A percentile compares a stretch with the other conserved stretches of the same genome.
Evolutionary conservation across 1,140 invertebrate genomes (phyloP).

Genomic region (Teleopsis dalmanni): DNA sequence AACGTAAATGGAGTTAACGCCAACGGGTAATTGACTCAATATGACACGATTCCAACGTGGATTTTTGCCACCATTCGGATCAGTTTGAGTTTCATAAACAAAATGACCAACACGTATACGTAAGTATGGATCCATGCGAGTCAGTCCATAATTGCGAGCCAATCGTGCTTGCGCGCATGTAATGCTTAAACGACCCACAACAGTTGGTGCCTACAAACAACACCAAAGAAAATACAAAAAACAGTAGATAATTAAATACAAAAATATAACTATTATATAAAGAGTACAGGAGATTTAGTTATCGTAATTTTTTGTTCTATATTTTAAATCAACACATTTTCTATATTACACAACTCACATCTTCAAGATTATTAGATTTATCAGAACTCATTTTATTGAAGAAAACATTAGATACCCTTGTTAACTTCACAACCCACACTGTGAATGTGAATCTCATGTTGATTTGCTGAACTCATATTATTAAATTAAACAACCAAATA

Average conservation of each 20-base stretch:
- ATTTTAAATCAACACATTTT: background rate
- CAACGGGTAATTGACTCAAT: constrained; percentile 73
- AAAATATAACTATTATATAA: background rate
- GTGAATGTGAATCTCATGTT: no score
- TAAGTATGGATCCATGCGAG: constrained; percentile 95
- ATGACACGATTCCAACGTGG: constrained; percentile 51
- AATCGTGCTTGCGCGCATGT: constrained; percentile 83
- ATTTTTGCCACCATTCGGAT: constrained; percentile 87
- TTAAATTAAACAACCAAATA: no score
- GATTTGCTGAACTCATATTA: no score
- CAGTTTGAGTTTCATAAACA: constrained; percentile 89
- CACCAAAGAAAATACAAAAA: constrained; percentile 27
- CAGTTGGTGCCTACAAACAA: constrained; percentile 49
- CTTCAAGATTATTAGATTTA: constrained; percentile 12
- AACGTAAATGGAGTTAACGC: constrained; percentile 79
- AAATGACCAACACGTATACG: constrained; percentile 82
- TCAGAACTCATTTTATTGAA: background rate
- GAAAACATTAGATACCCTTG: no score
- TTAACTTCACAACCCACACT: no score
- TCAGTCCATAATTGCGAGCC: constrained; percentile 93
- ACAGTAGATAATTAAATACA: constrained; percentile 1
- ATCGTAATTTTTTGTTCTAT: background rate
- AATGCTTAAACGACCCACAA: constrained; percentile 68
- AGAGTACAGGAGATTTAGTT: background rate
- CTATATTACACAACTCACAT: constrained; percentile 12